Conservation (phyloP, 2,113 vertebrate genomes). For the Mormyrus iriodes region DNA sequence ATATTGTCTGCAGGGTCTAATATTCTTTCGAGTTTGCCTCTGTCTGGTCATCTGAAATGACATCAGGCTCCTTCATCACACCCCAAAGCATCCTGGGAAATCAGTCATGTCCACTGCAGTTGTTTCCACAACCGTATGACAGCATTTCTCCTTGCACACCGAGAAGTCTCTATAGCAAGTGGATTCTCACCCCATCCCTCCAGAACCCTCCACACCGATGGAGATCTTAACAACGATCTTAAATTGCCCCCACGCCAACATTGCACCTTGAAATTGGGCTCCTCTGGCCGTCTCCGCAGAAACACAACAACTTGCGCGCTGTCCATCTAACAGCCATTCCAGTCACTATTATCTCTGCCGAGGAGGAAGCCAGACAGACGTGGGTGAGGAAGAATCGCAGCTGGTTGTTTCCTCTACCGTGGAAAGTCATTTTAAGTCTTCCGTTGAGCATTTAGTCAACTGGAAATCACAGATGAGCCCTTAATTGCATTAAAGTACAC, state of each 20-base stretch:
- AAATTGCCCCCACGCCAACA: neutral
- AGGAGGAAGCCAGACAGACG: neutral
- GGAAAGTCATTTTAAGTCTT: constrained; percentile 6
- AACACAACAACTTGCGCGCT: neutral
- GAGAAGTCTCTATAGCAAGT: neutral
- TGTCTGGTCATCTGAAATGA: neutral
- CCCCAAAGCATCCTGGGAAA: neutral
- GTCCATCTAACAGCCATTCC: neutral
- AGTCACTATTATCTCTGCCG: neutral
- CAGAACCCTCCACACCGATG: neutral
- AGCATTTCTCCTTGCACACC: neutral
- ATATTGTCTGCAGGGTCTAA: neutral
- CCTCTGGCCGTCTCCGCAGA: neutral
- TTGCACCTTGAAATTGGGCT: neutral
- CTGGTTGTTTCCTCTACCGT: neutral
- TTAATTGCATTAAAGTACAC: neutral
- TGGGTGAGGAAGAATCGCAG: neutral
- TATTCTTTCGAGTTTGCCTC: neutral
- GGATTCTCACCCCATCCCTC: neutral
- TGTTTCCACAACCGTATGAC: neutral
- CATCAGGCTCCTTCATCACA: neutral
- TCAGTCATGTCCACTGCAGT: neutral
- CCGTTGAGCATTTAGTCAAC: neutral
- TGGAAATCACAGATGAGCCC: neutral
- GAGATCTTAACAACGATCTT: neutral